These are phyloP conservation scores for Epinephelus malabaricus DNA, from an alignment of 2,797 vertebrate genomes.

Conservation along the genomic window DNA sequence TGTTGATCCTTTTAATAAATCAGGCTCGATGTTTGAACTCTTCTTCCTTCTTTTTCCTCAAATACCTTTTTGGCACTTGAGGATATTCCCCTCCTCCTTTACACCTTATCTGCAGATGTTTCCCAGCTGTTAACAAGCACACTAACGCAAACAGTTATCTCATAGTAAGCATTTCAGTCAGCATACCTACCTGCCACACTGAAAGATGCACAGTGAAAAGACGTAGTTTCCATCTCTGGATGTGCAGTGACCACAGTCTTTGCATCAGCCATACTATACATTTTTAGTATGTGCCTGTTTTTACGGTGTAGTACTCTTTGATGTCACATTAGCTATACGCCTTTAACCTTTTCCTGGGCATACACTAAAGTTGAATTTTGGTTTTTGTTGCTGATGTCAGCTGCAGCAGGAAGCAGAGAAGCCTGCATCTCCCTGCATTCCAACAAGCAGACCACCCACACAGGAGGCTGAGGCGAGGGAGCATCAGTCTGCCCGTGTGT, in stretches of 20 bases:
- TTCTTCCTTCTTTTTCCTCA: background rate
- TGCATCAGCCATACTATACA: background rate
- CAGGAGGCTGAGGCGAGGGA: background rate
- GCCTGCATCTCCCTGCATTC: background rate
- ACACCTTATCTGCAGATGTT: background rate
- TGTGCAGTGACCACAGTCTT: background rate
- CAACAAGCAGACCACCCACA: slow-evolving; percentile 48
- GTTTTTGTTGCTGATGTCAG: background rate
- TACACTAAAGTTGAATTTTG: background rate
- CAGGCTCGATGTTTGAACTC: background rate
- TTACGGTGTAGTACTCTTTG: background rate
- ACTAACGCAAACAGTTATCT: background rate
- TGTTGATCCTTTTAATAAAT: background rate
- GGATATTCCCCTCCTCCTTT: background rate
- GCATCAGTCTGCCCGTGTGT: background rate
- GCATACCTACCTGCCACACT: background rate
- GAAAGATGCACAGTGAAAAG: background rate
- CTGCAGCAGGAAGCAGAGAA: background rate
- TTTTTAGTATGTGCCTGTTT: background rate
- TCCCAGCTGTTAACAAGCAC: background rate
- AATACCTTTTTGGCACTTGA: background rate
- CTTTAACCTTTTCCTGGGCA: background rate
- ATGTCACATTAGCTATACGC: background rate
- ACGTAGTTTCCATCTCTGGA: background rate
- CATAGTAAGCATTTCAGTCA: background rate